phyloP scores from a whole-genome alignment of 1,140 invertebrate species.

The Heliothis virescens region DNA sequence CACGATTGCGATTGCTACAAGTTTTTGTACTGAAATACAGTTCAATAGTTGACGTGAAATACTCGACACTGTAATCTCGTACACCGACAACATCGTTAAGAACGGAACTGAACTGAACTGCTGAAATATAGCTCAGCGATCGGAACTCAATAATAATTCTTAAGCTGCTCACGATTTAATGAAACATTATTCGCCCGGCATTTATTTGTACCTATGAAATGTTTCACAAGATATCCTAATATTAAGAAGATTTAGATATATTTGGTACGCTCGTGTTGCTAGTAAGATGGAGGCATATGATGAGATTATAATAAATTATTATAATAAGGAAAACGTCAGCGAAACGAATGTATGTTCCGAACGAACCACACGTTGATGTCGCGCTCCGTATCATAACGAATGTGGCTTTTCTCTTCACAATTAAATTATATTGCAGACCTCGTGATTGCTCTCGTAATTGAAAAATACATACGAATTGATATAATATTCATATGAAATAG shows the following conservation, averaged over 20 bases:
- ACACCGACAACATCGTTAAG: background rate
- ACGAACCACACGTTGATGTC: background rate
- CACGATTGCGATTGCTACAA: background rate
- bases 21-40: slow-evolving; percentile 10
- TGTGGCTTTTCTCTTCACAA: too few relatives aligned
- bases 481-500: background rate
- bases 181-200: background rate
- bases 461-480: background rate
- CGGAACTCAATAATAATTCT: background rate
- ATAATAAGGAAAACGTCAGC: slow-evolving; percentile 10
- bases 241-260: background rate
- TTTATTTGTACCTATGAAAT: background rate
- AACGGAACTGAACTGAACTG: background rate
- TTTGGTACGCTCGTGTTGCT: background rate
- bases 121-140: slow-evolving; percentile 3
- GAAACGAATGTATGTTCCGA: background rate
- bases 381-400: background rate
- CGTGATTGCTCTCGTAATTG: too few relatives aligned
- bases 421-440: too few relatives aligned
- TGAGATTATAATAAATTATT: slow-evolving; percentile 6
- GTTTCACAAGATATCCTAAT: background rate
- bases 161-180: background rate
- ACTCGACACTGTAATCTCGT: background rate
- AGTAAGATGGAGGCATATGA: background rate
- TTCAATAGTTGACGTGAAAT: background rate